Percentiles rank a stretch among this genome's conserved stretches.
phyloP scores from a whole-genome alignment of 2,797 vertebrate genomes.

The Hozukius guyotensis region DNA sequence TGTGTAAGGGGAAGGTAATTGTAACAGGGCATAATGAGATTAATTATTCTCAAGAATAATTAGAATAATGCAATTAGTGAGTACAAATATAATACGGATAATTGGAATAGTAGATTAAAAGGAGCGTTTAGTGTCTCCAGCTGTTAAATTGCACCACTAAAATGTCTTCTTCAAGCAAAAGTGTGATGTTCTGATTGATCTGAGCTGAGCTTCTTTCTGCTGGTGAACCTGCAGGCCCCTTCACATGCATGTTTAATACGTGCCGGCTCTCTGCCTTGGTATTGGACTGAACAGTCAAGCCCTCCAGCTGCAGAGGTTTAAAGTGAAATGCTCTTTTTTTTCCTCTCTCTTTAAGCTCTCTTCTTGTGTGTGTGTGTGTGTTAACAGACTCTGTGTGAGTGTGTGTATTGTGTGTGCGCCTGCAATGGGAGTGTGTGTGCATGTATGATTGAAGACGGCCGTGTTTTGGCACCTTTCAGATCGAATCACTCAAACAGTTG shows the following conservation, averaged over 20 bases:
- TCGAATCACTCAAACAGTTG: constrained; percentile 53
- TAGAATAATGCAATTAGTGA: not conserved
- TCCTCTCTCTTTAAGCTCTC: constrained; percentile 20
- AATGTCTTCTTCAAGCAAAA: constrained; percentile 14
- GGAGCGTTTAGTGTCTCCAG: not conserved
- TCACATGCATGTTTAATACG: constrained; percentile 68
- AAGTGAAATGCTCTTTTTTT: constrained; percentile 27
- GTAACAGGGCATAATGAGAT: constrained; percentile 19
- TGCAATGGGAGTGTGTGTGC: not conserved
- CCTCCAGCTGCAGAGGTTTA: constrained; percentile 39
- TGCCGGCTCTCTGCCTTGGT: constrained; percentile 32
- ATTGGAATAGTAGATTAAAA: constrained; percentile 5
- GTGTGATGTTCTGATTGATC: constrained; percentile 25
- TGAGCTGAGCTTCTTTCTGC: constrained; percentile 3
- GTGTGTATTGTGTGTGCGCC: not conserved
- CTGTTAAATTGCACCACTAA: constrained; percentile 15
- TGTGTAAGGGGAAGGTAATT: constrained; percentile 4
- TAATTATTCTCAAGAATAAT: constrained; percentile 32
- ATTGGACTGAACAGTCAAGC: constrained; percentile 31
- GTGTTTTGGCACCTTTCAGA: constrained; percentile 57
- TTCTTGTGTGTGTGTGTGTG: constrained; percentile 3
- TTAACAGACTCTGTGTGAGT: not conserved
- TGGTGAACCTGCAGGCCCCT: constrained; percentile 51
- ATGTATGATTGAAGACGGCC: constrained; percentile 48
- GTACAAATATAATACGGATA: not conserved